Percentiles rank a stretch among this genome's conserved stretches.
These are phyloP conservation scores for Drosophila monieri DNA, from an alignment of 2,888 invertebrate genomes.

Conservation along the genomic window DNA sequence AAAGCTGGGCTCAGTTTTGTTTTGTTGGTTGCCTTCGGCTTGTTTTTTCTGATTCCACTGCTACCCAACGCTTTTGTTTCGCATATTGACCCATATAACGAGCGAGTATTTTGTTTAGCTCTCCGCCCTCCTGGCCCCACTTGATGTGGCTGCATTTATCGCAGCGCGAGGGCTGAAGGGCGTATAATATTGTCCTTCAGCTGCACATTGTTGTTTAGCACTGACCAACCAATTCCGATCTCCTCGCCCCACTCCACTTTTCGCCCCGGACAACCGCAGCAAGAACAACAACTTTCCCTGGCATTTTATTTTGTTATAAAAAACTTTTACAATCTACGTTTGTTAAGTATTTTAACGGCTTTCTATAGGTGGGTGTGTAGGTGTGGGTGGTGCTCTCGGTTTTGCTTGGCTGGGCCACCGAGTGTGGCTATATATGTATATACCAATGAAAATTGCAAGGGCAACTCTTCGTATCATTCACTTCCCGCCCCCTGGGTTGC, in stretches of 20 bases:
- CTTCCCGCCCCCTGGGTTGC: background rate
- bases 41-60: conserved; percentile 39
- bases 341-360: conserved; percentile 81
- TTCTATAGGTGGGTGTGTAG: conserved; percentile 43
- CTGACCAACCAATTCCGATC: conserved; percentile 23
- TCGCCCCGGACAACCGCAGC: conserved; percentile 35
- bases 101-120: conserved; percentile 46
- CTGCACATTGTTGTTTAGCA: conserved; percentile 45
- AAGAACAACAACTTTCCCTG: conserved; percentile 50
- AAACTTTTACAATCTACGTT: conserved; percentile 79
- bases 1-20: conserved; percentile 23
- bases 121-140: conserved; percentile 18
- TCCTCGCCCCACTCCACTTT: conserved; percentile 26
- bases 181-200: conserved; percentile 61
- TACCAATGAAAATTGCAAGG: conserved; percentile 78
- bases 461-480: conserved; percentile 50
- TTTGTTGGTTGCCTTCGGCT: conserved; percentile 22
- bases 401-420: conserved; percentile 9
- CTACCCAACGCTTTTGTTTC: conserved; percentile 64
- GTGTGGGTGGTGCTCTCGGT: background rate
- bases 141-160: conserved; percentile 49
- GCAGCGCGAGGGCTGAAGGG: conserved; percentile 17
- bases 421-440: conserved; percentile 47
- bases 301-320: conserved; percentile 69
- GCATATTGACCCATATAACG: conserved; percentile 68